Conservation (phyloP, 2,113 vertebrate genomes). For the Nyctereutes procyonoides region DNA sequence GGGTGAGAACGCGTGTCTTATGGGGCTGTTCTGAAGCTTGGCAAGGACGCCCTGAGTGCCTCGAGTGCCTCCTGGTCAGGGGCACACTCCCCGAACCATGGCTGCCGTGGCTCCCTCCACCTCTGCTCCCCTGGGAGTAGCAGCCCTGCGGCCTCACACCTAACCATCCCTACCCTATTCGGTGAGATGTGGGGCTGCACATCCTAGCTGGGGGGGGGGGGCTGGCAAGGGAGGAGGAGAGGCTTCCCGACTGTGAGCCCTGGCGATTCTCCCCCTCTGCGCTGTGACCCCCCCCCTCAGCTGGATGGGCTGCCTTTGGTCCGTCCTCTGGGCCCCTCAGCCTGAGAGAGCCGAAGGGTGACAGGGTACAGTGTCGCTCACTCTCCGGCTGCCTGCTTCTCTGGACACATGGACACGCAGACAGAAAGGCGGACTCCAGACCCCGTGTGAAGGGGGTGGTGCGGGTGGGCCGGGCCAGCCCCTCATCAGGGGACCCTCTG, state of each 20-base stretch:
- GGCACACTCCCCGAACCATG: rapidly evolving
- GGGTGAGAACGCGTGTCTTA: rapidly evolving
- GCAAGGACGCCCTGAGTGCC: neutral
- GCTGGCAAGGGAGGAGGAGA: neutral
- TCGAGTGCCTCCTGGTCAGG: neutral
- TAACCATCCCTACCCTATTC: neutral
- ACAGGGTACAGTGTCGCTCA: neutral
- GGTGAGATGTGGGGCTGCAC: neutral
- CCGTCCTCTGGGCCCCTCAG: neutral
- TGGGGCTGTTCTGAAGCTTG: neutral
- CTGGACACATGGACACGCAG: neutral
- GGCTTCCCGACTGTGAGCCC: neutral
- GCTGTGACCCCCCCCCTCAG: neutral
- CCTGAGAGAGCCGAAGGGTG: neutral
- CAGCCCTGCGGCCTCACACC: rapidly evolving
- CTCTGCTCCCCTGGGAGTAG: neutral
- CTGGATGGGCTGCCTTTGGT: neutral
- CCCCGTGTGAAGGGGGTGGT: neutral
- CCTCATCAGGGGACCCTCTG: neutral
- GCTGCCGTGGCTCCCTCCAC: neutral
- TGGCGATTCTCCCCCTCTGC: neutral
- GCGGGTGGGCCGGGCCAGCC: neutral
- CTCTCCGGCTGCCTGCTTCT: neutral
- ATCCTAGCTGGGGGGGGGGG: neutral
- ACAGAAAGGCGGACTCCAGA: neutral